A percentile compares a stretch with the other conserved stretches of the same genome.
Conservation (phyloP, 2,888 invertebrate genomes). For the Orthosia gracilis region DNA sequence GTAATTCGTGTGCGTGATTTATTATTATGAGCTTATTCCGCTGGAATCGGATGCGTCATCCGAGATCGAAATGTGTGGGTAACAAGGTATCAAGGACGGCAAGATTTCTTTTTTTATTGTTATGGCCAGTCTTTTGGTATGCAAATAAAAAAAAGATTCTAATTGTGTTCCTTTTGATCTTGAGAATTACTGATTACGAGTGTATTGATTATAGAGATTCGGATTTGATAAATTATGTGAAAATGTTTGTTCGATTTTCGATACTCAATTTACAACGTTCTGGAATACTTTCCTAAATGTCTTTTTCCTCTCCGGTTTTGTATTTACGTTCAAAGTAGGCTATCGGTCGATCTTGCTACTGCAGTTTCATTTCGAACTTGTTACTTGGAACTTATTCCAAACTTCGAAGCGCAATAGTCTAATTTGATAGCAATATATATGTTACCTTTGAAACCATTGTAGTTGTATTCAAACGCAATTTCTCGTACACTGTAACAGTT, state of each 20-base stretch:
- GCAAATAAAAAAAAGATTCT: conserved; percentile 78
- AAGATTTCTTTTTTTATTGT: conserved; percentile 78
- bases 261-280: conserved; percentile 11
- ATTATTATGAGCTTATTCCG: conserved; percentile 63
- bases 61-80: conserved; percentile 82
- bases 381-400: conserved; percentile 15
- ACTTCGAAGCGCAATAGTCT: conserved; percentile 7
- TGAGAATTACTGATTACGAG: conserved; percentile 56
- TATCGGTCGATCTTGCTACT: not conserved
- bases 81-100: conserved; percentile 85
- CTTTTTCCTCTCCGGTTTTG: not conserved
- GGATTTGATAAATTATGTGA: conserved; percentile 36
- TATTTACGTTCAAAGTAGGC: conserved; percentile 4
- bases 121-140: conserved; percentile 78
- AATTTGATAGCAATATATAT: conserved; percentile 21
- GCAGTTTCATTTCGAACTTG: conserved; percentile 10
- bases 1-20: conserved; percentile 44
- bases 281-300: not conserved
- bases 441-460: conserved; percentile 9
- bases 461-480: not conserved
- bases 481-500: not conserved
- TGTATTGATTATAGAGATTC: conserved; percentile 38
- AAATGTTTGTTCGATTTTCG: conserved; percentile 16
- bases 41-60: conserved; percentile 79
- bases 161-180: conserved; percentile 70